Evolutionary conservation across 2,113 vertebrate species (phyloP), one percentile per base, ranked within the genome.

Genomic region (Antennarius striatus): DNA sequence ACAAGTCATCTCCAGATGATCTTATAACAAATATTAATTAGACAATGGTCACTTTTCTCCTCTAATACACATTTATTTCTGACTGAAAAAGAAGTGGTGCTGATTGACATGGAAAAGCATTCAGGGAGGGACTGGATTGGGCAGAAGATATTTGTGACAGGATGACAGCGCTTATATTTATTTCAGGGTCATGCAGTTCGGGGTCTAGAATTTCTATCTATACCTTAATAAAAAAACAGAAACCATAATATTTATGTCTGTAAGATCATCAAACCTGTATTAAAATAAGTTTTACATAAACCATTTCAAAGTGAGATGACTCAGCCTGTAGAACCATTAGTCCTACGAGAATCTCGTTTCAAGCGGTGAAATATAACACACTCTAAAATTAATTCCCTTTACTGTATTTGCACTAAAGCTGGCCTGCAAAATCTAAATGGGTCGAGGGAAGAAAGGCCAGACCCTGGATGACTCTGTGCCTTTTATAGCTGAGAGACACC

Each of bases 401-500:
- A 22, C 22, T 22, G 22, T 22, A 22, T 22, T 22, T 22, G 22
- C 22, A 22, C 22, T 22, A 22, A 22, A 22, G 22, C 22, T 22
- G 22, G 22, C 22, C 22, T 22, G 1, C 22, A 22, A 22, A 22
- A 22, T 22, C 22, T 22, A 22, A 22, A 22, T 22, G 2, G 22
- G 22, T 22, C 22, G 22, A 22, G 22, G 22, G 22, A 22, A 22
- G 22, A 22, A 22, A 22, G 22, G 22, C 22, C 22, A 22, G 22
- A 22, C 22, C 2, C 22, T 22, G 1, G 22, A 22, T 17, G 11
- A 5, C 53, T 50, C 17, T 17, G 1, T 55, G 48, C 61, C 73
- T 80, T 84, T 77, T 73, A 80, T 63, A 75, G 62, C 22, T 64
- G 43, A 9, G n/a, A 48, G 65, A 36, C 60, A 57, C 53, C n/a